These are phyloP conservation scores for Luperina testacea DNA, from an alignment of 2,888 invertebrate species.

Conservation along the genomic window DNA sequence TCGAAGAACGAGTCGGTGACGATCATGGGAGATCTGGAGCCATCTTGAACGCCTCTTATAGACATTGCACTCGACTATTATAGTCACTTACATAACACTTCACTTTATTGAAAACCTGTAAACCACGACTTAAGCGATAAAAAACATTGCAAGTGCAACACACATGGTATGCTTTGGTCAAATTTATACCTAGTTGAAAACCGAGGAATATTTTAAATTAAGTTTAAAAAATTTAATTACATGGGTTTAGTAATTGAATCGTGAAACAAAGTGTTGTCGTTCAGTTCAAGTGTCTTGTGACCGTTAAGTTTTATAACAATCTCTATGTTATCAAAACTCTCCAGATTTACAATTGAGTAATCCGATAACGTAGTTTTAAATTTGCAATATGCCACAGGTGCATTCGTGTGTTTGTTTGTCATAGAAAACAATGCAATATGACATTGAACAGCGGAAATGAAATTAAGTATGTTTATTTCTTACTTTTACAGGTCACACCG, in stretches of 20 bases:
- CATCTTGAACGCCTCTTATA: conserved; percentile 86
- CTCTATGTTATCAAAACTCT: conserved; percentile 18
- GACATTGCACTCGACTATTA: conserved; percentile 75
- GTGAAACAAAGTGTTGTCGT: conserved; percentile 10
- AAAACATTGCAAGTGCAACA: not conserved
- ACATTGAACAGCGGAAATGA: conserved; percentile 24
- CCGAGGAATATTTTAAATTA: not conserved
- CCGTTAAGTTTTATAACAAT: conserved; percentile 1
- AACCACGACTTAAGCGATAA: conserved; percentile 1
- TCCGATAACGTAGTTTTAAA: conserved; percentile 36
- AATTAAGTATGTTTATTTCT: not conserved
- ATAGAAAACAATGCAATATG: not conserved
- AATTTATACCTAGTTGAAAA: not conserved
- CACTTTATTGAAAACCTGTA: conserved; percentile 23
- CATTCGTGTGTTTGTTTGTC: conserved; percentile 47
- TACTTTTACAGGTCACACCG: too few species aligned
- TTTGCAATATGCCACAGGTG: conserved; percentile 21
- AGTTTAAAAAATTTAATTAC: not conserved
- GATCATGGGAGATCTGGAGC: conserved; percentile 83
- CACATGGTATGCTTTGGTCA: not conserved
- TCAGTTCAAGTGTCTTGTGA: conserved; percentile 36
- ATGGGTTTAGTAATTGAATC: not conserved
- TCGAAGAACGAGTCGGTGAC: conserved; percentile 87
- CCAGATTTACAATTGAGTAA: conserved; percentile 32
- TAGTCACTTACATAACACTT: conserved; percentile 36